Percentiles rank a stretch among this genome's conserved stretches.
Evolutionary conservation across 2,113 vertebrate genomes (phyloP).

Genomic region (Crotalus helleri): DNA sequence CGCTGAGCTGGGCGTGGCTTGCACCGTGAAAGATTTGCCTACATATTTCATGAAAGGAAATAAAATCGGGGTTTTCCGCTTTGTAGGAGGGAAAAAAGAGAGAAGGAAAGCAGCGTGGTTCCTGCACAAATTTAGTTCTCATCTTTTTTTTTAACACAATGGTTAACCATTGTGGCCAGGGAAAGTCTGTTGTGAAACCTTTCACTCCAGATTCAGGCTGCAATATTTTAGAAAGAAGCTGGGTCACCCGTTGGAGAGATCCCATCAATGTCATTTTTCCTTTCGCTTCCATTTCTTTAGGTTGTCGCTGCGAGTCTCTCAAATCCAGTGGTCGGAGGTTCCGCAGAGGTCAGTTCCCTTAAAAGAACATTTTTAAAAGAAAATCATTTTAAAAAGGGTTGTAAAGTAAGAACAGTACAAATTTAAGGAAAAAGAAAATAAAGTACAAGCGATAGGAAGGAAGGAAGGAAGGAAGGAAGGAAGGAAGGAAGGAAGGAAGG

Average conservation of each 20-base stretch:
- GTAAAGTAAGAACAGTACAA: not conserved
- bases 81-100: not conserved
- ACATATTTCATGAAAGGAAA: not conserved
- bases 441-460: not conserved
- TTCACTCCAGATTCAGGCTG: not conserved
- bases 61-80: not conserved
- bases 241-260: rapidly evolving
- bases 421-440: not conserved
- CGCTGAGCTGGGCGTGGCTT: not conserved
- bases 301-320: constrained; percentile 74
- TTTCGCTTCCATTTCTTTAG: constrained; percentile 51
- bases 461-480: not conserved
- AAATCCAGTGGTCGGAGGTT: constrained; percentile 77
- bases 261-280: no score
- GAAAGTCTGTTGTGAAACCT: not conserved
- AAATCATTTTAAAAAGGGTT: not conserved
- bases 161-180: not conserved
- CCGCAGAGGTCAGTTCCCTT: constrained; percentile 70
- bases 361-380: not conserved
- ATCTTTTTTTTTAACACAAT: not conserved
- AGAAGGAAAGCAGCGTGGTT: not conserved
- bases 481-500: not conserved
- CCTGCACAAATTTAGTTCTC: not conserved
- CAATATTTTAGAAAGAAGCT: not conserved
- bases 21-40: not conserved